Evolutionary conservation across 1,140 invertebrate species (phyloP).

Genomic region (Stenopsyche tienmushanensis): DNA sequence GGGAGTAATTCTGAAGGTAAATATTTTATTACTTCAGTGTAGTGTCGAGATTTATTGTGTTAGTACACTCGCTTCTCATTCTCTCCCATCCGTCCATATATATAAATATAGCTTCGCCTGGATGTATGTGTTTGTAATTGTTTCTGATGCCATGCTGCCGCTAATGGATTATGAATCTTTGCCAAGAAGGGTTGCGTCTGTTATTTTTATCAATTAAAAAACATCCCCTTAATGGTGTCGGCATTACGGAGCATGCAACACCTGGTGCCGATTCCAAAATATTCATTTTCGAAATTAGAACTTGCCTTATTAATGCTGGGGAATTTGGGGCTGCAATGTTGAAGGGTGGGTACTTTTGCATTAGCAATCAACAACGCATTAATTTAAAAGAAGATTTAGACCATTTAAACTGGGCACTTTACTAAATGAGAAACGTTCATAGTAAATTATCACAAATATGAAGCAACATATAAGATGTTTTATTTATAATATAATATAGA

Average conservation of each 20-base stretch:
- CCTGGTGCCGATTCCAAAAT: constrained; percentile 26
- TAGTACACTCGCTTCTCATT: constrained; percentile 31
- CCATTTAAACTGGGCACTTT: no score
- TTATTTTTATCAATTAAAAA: constrained; percentile 38
- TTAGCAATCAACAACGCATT: no score
- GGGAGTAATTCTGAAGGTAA: constrained; percentile 42
- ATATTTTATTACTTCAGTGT: constrained; percentile 43
- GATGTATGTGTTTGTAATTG: constrained; percentile 24
- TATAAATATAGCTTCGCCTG: background rate
- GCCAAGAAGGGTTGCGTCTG: constrained; percentile 17
- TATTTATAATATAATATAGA: no score
- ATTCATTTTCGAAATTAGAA: no score
- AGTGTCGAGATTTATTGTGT: constrained; percentile 43
- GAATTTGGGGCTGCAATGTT: background rate
- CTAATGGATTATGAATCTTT: constrained; percentile 43
- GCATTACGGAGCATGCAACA: constrained; percentile 11
- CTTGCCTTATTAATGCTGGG: no score
- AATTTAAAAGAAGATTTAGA: no score
- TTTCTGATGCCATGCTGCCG: constrained; percentile 30
- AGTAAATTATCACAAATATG: no score
- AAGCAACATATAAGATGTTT: no score
- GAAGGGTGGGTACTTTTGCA: background rate
- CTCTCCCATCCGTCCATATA: background rate
- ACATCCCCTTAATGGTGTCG: constrained; percentile 3
- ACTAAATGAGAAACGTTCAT: no score